These are phyloP conservation scores for Glossosoma conforme DNA, from an alignment of 1,140 invertebrate species.

Conservation along the genomic window DNA sequence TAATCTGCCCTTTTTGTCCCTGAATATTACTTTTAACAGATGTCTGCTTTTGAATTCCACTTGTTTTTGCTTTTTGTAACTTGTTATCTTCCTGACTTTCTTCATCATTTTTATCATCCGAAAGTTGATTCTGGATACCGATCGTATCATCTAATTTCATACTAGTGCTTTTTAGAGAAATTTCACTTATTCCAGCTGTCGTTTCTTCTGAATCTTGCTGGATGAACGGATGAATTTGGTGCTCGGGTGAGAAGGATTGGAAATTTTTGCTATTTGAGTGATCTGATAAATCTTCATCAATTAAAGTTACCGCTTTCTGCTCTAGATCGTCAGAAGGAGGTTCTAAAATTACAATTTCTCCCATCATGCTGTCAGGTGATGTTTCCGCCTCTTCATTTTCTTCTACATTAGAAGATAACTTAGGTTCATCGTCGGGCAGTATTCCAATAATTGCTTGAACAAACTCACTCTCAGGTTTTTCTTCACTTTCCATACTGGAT, in stretches of 20 bases:
- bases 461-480: constrained; percentile 18
- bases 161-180: constrained; percentile 15
- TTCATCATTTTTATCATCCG: constrained; percentile 1
- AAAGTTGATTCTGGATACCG: constrained; percentile 5
- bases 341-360: constrained; percentile 17
- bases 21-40: constrained; percentile 5
- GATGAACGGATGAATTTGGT: constrained; percentile 13
- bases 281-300: constrained; percentile 22
- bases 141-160: not conserved
- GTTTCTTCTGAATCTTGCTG: constrained; percentile 30
- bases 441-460: constrained; percentile 28
- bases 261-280: constrained; percentile 11
- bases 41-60: constrained; percentile 3
- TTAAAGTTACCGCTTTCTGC: constrained; percentile 14
- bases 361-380: constrained; percentile 25
- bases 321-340: constrained; percentile 8
- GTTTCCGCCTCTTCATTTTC: constrained; percentile 17
- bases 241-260: constrained; percentile 3
- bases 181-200: constrained; percentile 22
- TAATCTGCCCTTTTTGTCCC: constrained; percentile 9
- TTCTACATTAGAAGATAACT: constrained; percentile 1
- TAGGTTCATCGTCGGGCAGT: constrained; percentile 26
- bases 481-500: constrained; percentile 8
- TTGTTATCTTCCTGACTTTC: constrained; percentile 10
- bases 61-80: constrained; percentile 6